A percentile compares a stretch with the other conserved stretches of the same genome.
Evolutionary conservation across 1,140 invertebrate genomes (phyloP).

Genomic region (Solen grandis): DNA sequence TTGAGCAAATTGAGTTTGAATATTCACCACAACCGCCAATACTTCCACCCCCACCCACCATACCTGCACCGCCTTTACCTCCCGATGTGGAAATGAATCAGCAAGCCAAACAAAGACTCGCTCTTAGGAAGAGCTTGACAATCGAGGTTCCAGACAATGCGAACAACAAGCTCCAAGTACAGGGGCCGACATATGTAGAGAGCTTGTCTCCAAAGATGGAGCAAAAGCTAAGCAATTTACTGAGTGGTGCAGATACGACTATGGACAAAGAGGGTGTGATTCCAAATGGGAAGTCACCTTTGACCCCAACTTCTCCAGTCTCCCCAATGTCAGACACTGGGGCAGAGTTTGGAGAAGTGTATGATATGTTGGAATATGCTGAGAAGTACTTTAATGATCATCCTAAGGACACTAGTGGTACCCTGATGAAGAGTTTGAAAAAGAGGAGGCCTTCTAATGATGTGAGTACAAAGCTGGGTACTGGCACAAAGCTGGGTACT

Average conservation of each 20-base stretch:
- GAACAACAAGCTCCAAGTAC: constrained; percentile 49
- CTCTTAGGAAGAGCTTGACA: constrained; percentile 32
- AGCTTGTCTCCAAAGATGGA: constrained; percentile 62
- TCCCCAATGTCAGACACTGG: constrained; percentile 53
- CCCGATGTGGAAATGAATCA: constrained; percentile 58
- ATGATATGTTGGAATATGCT: constrained; percentile 95
- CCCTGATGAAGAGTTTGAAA: constrained; percentile 94
- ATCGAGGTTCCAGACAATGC: constrained; percentile 35
- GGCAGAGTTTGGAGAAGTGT: constrained; percentile 79
- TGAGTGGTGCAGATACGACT: constrained; percentile 33
- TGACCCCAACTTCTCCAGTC: constrained; percentile 37
- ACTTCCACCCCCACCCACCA: constrained; percentile 60
- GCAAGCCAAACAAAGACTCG: constrained; percentile 40
- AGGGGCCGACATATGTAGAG: constrained; percentile 60
- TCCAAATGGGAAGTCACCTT: constrained; percentile 31
- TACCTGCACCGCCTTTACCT: constrained; percentile 57
- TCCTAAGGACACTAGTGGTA: constrained; percentile 87
- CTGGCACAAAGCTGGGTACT: too few relatives aligned
- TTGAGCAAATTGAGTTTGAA: constrained; percentile 49
- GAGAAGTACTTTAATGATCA: constrained; percentile 96
- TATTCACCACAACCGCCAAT: constrained; percentile 48
- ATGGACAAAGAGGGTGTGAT: constrained; percentile 19
- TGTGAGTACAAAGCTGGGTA: constrained; percentile 66
- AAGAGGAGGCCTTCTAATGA: constrained; percentile 66
- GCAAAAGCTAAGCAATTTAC: constrained; percentile 60